Percentiles rank a stretch among this genome's conserved stretches.
phyloP scores from a whole-genome alignment of 1,140 invertebrate species.

The Cydia pomonella region DNA sequence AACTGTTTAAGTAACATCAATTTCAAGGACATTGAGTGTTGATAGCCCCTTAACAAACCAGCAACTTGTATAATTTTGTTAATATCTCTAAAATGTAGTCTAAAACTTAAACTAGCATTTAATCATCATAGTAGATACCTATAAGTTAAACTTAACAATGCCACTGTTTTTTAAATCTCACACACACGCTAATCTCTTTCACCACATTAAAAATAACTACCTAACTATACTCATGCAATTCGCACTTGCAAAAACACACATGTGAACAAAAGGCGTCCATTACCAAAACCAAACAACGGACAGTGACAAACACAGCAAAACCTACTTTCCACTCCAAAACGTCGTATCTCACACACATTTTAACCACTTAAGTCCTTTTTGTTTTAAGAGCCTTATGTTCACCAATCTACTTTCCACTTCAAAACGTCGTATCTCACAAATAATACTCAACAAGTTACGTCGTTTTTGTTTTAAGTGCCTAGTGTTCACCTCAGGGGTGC shows the following conservation, averaged over 20 bases:
- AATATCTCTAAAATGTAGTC: too few species aligned
- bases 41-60: too few species aligned
- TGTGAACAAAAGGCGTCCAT: constrained; percentile 6
- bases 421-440: too few species aligned
- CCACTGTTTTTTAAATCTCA: neutral
- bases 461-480: neutral
- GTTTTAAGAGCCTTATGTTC: neutral
- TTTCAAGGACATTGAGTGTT: too few species aligned
- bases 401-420: neutral
- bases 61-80: too few species aligned
- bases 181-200: neutral
- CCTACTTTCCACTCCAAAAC: neutral
- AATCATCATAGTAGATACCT: too few species aligned
- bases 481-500: neutral
- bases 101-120: too few species aligned
- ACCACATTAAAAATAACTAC: neutral
- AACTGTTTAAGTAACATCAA: too few species aligned
- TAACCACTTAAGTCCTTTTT: neutral
- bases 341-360: neutral
- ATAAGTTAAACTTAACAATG: neutral
- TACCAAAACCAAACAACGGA: constrained; percentile 12
- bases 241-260: neutral
- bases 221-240: neutral
- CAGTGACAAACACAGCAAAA: constrained; percentile 16
- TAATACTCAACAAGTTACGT: neutral